Conservation (phyloP, 2,113 vertebrate species). For the Motacilla alba region DNA sequence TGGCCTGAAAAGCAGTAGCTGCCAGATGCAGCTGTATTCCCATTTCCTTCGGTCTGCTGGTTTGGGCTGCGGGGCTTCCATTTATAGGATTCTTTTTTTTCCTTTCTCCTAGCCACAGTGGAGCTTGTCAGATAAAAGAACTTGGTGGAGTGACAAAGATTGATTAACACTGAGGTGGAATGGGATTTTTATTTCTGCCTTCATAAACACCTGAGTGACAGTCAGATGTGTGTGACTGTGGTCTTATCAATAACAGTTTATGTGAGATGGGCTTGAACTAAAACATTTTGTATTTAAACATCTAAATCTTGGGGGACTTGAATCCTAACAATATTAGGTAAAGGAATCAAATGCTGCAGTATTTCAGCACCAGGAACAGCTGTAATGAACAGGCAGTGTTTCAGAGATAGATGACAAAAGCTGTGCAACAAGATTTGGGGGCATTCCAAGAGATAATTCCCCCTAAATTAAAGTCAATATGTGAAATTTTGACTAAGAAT, state of each 20-base stretch:
- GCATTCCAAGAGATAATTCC: not conserved
- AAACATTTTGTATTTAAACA: slow-evolving; percentile 4
- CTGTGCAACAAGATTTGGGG: not conserved
- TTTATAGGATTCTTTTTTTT: not conserved
- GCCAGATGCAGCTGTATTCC: not conserved
- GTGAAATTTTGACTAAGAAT: not conserved
- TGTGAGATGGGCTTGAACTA: not conserved
- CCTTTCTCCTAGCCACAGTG: not conserved
- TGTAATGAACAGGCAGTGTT: not conserved
- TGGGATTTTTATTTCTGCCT: slow-evolving; percentile 39
- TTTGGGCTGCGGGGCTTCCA: not conserved
- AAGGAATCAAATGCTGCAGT: not conserved
- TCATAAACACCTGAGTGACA: slow-evolving; percentile 34
- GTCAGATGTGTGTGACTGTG: not conserved
- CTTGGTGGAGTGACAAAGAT: slow-evolving; percentile 27
- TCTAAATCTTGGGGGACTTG: not conserved
- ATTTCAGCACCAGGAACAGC: not conserved
- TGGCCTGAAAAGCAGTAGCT: not conserved
- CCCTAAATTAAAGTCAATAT: not conserved
- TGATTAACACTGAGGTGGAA: slow-evolving; percentile 28
- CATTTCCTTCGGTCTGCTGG: not conserved
- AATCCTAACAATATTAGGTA: not conserved
- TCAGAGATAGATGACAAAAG: not conserved
- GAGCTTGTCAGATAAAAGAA: not conserved
- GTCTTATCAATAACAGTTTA: slow-evolving; percentile 30